Evolutionary conservation across 2,888 invertebrate genomes (phyloP), one percentile per base, ranked within the genome.

Genomic region (Anthrax anthrax): DNA sequence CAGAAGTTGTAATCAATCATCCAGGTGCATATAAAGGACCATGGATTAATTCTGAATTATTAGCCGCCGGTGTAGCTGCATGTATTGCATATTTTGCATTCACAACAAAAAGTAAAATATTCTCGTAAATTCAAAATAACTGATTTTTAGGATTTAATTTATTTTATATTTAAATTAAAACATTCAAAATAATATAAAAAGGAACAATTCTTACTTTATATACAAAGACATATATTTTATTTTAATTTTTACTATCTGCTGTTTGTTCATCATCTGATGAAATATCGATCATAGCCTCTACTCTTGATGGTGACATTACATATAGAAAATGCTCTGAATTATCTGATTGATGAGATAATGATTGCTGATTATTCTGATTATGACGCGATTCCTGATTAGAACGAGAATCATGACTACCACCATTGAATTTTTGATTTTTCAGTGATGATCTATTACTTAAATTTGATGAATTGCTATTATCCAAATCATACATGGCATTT

Each of bases 41-140:
- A 4, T 86, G 87, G 84, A 77, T 95, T 45, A 91, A 91, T 67
- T 90, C 91, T 1, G 94, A 95, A 71, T 78, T 91, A 37, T 71
- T 95, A 43, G 95, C 94, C 10, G 84, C 86, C 6, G 70, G 79
- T 14, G 67, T 86, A 2, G 84, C 89, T 3, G 74, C 83, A 50
- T 64, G 84, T 16, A 79, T 94, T 12, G 88, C 87, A 40, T 94
- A 92, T 67, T 76, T 86, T 48, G 95, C 95, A 1, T 80, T 90
- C 57, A 79, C 82, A 47, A 81, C 86, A 56, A 88, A 85, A 68
- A 79, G 81, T 59, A 86, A 85, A 65, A 78, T 91, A 51, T 66
- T 84, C 59, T 77, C 81, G 38, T 86, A 78, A 70, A 57, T 13
- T 8, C n/a, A n/a, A n/a, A 23, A 4, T 23, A 8, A 39, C 5